A percentile compares a stretch with the other conserved stretches of the same genome.
Evolutionary conservation across 2,888 invertebrate species (phyloP).

Genomic region (Rotaria sp.): DNA sequence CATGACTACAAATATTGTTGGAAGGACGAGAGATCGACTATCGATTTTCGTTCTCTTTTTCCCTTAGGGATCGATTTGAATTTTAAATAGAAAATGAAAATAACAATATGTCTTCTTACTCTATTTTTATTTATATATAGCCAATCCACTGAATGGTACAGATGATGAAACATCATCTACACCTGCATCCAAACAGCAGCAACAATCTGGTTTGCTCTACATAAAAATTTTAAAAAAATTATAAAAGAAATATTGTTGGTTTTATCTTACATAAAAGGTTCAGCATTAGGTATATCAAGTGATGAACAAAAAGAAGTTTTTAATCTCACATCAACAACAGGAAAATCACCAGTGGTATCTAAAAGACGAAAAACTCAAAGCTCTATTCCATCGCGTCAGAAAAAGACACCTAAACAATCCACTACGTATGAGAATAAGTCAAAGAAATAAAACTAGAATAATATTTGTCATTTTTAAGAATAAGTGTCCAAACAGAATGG

Average conservation of each 20-base stretch:
- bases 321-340: background rate
- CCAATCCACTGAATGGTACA: background rate
- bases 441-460: background rate
- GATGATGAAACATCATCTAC: background rate
- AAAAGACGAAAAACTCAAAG: background rate
- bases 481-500: slow-evolving; percentile 2
- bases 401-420: background rate
- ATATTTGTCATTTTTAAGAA: background rate
- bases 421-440: background rate
- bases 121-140: background rate
- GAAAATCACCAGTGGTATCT: background rate
- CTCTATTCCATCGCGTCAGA: background rate
- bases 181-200: background rate
- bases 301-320: background rate
- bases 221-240: background rate
- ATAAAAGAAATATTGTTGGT: too few species aligned
- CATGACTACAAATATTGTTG: background rate
- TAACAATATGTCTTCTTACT: background rate
- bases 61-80: background rate
- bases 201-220: background rate
- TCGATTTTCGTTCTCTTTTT: background rate
- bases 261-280: background rate
- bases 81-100: background rate
- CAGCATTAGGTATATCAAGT: background rate
- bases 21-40: background rate